Percentiles rank a stretch among this genome's conserved stretches.
Evolutionary conservation across 2,888 invertebrate genomes (phyloP).

Genomic region (Cosmorhoe ocellata): DNA sequence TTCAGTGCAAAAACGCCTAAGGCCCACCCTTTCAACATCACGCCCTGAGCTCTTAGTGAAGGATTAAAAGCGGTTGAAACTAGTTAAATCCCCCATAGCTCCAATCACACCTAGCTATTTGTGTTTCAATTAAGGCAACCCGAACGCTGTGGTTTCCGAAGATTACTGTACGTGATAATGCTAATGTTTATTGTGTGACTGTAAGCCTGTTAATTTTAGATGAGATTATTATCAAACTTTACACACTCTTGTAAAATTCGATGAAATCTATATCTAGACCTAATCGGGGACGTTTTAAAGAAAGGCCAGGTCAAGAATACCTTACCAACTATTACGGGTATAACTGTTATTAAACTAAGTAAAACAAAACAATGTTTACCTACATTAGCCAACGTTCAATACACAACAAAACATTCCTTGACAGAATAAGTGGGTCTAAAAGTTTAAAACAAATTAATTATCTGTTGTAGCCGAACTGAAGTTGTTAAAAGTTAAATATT

Average conservation of each 20-base stretch:
- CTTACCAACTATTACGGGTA: too few species aligned
- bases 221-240: background rate
- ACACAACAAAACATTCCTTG: constrained; percentile 13
- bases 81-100: constrained; percentile 63
- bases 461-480: constrained; percentile 38
- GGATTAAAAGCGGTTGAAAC: constrained; percentile 52
- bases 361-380: too few species aligned
- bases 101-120: constrained; percentile 73
- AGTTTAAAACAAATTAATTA: constrained; percentile 38
- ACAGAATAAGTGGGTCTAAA: constrained; percentile 26
- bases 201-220: constrained; percentile 7
- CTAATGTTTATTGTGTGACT: constrained; percentile 22
- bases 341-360: too few species aligned
- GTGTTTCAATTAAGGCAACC: constrained; percentile 71
- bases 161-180: constrained; percentile 44
- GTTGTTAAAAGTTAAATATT: constrained; percentile 44
- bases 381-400: background rate
- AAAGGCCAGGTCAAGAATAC: too few species aligned
- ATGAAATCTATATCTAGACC: too few species aligned
- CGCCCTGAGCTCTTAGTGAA: constrained; percentile 45
- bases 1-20: constrained; percentile 50
- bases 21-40: constrained; percentile 48
- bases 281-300: too few species aligned
- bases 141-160: constrained; percentile 61
- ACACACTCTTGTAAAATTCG: too few species aligned